Percentiles rank a stretch among this genome's conserved stretches.
phyloP scores from a whole-genome alignment of 2,113 vertebrate genomes.

The Motacilla tschutschensis region DNA sequence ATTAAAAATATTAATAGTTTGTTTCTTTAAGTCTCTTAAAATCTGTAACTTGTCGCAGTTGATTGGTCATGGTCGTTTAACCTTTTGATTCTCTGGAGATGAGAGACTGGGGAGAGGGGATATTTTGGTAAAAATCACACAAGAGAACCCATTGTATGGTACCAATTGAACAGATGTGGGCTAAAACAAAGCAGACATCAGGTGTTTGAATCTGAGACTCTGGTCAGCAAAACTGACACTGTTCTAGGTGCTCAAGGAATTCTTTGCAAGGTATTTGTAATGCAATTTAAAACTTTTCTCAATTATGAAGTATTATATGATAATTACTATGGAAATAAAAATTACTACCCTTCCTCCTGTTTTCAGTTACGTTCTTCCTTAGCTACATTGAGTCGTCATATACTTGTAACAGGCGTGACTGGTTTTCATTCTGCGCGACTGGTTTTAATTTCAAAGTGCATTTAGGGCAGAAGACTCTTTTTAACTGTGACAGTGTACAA shows the following conservation, averaged over 20 bases:
- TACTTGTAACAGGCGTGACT: background rate
- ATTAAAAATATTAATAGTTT: background rate
- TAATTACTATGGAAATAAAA: background rate
- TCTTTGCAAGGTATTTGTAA: background rate
- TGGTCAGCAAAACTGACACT: background rate
- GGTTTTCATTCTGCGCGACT: background rate
- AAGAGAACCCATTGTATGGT: rapidly evolving
- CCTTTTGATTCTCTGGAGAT: background rate
- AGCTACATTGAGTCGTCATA: background rate
- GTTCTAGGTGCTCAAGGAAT: background rate
- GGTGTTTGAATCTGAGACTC: background rate
- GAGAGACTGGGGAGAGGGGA: background rate
- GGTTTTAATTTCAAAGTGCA: background rate
- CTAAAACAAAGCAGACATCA: background rate
- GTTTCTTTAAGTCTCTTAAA: background rate
- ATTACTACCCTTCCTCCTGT: background rate
- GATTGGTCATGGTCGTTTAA: background rate
- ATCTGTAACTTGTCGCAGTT: background rate
- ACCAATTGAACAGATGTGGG: background rate
- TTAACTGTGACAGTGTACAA: background rate
- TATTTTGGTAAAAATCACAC: background rate
- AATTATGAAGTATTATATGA: background rate
- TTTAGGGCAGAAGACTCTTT: background rate
- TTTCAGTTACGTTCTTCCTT: background rate
- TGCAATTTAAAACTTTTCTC: background rate